phyloP scores from a whole-genome alignment of 2,888 invertebrate genomes.

The Drosophila mulleri region DNA sequence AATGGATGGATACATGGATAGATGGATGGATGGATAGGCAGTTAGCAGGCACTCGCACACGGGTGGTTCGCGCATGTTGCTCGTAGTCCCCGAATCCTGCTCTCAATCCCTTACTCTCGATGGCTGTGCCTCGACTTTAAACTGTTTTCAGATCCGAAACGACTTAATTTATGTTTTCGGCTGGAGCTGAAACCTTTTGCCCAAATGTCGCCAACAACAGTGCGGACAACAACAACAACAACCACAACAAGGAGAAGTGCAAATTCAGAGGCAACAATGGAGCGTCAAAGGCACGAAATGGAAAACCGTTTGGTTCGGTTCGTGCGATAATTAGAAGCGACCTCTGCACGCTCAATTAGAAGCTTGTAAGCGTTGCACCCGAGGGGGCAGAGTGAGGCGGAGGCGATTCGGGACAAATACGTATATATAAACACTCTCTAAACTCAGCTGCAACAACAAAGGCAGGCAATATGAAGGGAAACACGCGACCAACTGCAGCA shows the following conservation, averaged over 20 bases:
- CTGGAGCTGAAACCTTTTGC: conserved; percentile 45
- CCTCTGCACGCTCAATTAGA: conserved; percentile 78
- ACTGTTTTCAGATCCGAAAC: conserved; percentile 55
- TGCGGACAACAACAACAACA: conserved; percentile 20
- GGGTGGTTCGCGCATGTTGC: conserved; percentile 14
- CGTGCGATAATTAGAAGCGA: conserved; percentile 74
- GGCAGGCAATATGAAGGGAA: conserved; percentile 47
- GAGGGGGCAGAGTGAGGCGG: conserved; percentile 3
- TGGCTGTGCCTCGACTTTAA: conserved; percentile 51
- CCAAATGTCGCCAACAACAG: conserved; percentile 74
- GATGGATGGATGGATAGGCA: conserved; percentile 43
- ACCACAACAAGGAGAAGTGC: conserved; percentile 25
- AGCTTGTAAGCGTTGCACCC: conserved; percentile 58
- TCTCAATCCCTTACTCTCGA: neutral
- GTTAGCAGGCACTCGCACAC: conserved; percentile 32
- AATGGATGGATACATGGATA: conserved; percentile 13
- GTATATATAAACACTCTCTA: conserved; percentile 44
- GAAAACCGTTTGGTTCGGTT: conserved; percentile 55
- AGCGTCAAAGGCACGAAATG: conserved; percentile 65
- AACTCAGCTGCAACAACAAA: conserved; percentile 28
- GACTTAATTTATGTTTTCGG: conserved; percentile 77
- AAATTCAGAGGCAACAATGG: conserved; percentile 52
- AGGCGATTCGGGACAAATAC: conserved; percentile 28
- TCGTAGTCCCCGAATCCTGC: neutral
- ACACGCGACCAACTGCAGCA: conserved; percentile 64